phyloP scores from a whole-genome alignment of 2,888 invertebrate species.

The Drosophila mimica region DNA sequence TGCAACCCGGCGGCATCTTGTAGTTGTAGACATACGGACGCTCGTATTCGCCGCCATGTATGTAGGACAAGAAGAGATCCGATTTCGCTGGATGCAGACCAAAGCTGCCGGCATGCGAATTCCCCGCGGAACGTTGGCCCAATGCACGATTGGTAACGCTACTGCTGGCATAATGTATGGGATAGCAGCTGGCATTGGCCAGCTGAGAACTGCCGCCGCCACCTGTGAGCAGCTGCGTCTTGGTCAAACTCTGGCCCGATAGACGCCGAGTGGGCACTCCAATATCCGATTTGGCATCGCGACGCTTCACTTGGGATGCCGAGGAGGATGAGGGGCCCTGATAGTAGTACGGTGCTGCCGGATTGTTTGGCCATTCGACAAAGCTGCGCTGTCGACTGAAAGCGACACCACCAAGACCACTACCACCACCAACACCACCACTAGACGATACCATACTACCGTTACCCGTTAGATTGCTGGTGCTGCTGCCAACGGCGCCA shows the following conservation, averaged over 20 bases:
- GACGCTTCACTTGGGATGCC: constrained; percentile 70
- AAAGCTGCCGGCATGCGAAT: constrained; percentile 42
- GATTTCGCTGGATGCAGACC: constrained; percentile 84
- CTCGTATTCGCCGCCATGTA: constrained; percentile 81
- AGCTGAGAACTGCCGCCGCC: constrained; percentile 68
- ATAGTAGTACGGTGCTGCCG: constrained; percentile 83
- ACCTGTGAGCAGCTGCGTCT: constrained; percentile 82
- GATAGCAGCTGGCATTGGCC: constrained; percentile 77
- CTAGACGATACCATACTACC: constrained; percentile 28
- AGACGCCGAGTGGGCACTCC: constrained; percentile 83
- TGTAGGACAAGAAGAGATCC: constrained; percentile 84
- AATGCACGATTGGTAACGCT: constrained; percentile 59
- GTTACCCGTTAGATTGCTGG: constrained; percentile 76
- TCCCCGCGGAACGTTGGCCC: constrained; percentile 54
- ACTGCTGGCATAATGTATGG: constrained; percentile 76
- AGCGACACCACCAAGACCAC: constrained; percentile 62
- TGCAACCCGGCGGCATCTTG: constrained; percentile 79
- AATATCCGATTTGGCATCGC: constrained; percentile 85
- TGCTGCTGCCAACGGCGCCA: constrained; percentile 64
- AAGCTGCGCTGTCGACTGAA: constrained; percentile 79
- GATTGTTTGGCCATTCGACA: constrained; percentile 82
- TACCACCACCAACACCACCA: constrained; percentile 36
- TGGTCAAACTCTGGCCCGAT: constrained; percentile 79
- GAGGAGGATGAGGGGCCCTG: constrained; percentile 73
- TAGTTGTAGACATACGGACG: constrained; percentile 83